Base-by-base conservation (phyloP, 2,888 invertebrate genomes). In the Trilocha varians region DNA sequence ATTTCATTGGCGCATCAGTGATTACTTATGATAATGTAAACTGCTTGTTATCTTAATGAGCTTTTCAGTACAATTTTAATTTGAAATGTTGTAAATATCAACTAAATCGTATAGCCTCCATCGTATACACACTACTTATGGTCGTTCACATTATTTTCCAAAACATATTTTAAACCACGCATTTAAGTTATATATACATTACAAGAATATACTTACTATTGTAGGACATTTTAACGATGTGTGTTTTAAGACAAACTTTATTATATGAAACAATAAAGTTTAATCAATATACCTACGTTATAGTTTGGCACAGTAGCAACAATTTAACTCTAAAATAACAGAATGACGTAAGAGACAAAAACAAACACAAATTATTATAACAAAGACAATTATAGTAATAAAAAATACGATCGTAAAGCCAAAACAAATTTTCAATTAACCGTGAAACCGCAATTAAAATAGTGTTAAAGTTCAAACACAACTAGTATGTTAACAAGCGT, bases 11-110 rank as follows among this genome's bases (percentile, higher is more conserved):
- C 64, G 60, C 58, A 59, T 59, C 56, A 54, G 13, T 48, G 56
- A 61, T 52, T 44, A 54, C 53, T 56, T 25, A 62, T 70, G 69
- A 67, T 54, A 61, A 72, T 70, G 57, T 65, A 62, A 69, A 72
- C 64, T 60, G 64, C 57, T 25, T 25, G 25, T 25, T 9, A 11
- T 13, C 39, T n/a, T n/a, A n/a, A n/a, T 25, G 25, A 9, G 6
- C 8, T 25, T 25, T 6, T 25, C 6, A 25, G 11, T 25, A 25
- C 25, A 9, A 25, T 25, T 9, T 8, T 9, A 25, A 25, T 25
- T 25, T 11, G 8, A 25, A 4, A 9, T 25, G 25, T n/a, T n/a
- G n/a, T n/a, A n/a, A n/a, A n/a, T n/a, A n/a, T n/a, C n/a, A n/a
- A n/a, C n/a, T n/a, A n/a, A n/a, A n/a, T n/a, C n/a, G n/a, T n/a